These are phyloP conservation scores for Plagodis dolabraria DNA, from an alignment of 2,888 invertebrate genomes.

Conservation along the genomic window DNA sequence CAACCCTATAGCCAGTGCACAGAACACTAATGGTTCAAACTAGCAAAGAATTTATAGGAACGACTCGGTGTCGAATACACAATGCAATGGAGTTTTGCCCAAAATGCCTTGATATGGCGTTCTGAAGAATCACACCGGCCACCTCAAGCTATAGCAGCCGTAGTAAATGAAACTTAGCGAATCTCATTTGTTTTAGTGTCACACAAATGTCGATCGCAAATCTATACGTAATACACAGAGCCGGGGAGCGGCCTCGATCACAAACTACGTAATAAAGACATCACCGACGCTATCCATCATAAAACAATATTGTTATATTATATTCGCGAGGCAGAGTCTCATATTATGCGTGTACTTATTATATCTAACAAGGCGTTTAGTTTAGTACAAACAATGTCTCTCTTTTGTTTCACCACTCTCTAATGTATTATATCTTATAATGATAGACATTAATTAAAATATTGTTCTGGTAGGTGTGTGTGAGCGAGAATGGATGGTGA, in stretches of 20 bases:
- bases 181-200: slow-evolving; percentile 50
- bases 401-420: slow-evolving; percentile 81
- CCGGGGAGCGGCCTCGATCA: slow-evolving; percentile 54
- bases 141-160: slow-evolving; percentile 25
- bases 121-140: slow-evolving; percentile 19
- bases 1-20: slow-evolving; percentile 49
- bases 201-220: slow-evolving; percentile 34
- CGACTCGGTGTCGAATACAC: background rate
- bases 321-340: slow-evolving; percentile 72
- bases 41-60: slow-evolving; percentile 17
- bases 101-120: slow-evolving; percentile 11
- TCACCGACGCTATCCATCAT: slow-evolving; percentile 66
- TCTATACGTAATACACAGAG: slow-evolving; percentile 26
- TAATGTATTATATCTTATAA: slow-evolving; percentile 69
- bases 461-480: slow-evolving; percentile 59
- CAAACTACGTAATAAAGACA: slow-evolving; percentile 69
- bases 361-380: slow-evolving; percentile 69
- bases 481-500: slow-evolving; percentile 72
- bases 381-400: slow-evolving; percentile 82
- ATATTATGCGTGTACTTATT: slow-evolving; percentile 75
- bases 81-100: slow-evolving; percentile 8
- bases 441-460: slow-evolving; percentile 63
- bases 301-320: slow-evolving; percentile 49
- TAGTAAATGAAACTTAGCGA: slow-evolving; percentile 40
- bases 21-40: slow-evolving; percentile 6